A percentile compares a stretch with the other conserved stretches of the same genome.
Conservation (phyloP, 2,888 invertebrate genomes). For the Philaethria dido region DNA sequence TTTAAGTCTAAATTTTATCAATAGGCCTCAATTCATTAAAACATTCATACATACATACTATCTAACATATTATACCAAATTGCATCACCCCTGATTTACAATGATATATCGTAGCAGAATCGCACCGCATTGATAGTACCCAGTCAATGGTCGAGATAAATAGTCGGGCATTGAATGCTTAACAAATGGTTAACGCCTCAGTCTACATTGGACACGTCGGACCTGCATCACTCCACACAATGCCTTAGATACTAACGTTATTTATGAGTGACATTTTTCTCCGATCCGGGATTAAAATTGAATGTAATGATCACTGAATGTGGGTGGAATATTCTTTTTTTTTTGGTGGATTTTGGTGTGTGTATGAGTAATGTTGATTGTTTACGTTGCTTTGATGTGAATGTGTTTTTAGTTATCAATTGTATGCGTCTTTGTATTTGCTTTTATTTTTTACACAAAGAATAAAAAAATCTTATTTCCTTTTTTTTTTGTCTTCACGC, state of each 20-base stretch:
- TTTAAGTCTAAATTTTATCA: no score
- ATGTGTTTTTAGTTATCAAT: no score
- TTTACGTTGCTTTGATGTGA: no score
- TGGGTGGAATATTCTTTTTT: no score
- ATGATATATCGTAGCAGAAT: slow-evolving; percentile 62
- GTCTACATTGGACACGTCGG: slow-evolving; percentile 52
- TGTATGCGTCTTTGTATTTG: no score
- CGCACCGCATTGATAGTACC: slow-evolving; percentile 64
- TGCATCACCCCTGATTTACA: slow-evolving; percentile 39
- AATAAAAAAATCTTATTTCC: no score
- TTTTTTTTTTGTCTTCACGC: no score
- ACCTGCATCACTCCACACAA: slow-evolving; percentile 66
- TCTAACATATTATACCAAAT: background rate
- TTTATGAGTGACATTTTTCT: slow-evolving; percentile 53
- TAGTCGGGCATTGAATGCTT: slow-evolving; percentile 68
- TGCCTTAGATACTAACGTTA: slow-evolving; percentile 55
- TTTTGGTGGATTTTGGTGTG: no score
- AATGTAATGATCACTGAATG: slow-evolving; percentile 18
- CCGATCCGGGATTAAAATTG: slow-evolving; percentile 33
- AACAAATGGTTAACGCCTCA: slow-evolving; percentile 68
- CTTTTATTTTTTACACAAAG: no score
- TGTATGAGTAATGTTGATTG: no score
- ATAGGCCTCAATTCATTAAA: no score
- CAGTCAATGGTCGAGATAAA: slow-evolving; percentile 70
- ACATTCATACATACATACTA: background rate